phyloP scores from a whole-genome alignment of 1,140 invertebrate genomes.

The Atta cephalotes region DNA sequence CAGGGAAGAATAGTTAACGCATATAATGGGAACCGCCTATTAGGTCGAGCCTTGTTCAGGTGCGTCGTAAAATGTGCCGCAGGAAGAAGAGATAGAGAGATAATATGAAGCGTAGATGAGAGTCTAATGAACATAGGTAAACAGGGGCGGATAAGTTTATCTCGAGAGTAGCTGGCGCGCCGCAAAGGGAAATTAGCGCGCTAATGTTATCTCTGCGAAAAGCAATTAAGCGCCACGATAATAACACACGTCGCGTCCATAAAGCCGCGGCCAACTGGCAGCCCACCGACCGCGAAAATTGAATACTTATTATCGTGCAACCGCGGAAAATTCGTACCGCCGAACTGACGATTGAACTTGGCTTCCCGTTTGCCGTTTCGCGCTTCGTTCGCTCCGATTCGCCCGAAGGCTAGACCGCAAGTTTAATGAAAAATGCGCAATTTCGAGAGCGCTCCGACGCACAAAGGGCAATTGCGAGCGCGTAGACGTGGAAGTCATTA shows the following conservation, averaged over 20 bases:
- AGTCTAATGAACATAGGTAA: slow-evolving; percentile 52
- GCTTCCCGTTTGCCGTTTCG: neutral
- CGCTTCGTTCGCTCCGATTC: neutral
- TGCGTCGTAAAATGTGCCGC: neutral
- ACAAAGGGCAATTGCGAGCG: slow-evolving; percentile 39
- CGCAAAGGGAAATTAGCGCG: slow-evolving; percentile 52
- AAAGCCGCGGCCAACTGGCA: slow-evolving; percentile 7
- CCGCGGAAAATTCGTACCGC: slow-evolving; percentile 36
- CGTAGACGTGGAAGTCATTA: slow-evolving; percentile 44
- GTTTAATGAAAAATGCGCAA: slow-evolving; percentile 53
- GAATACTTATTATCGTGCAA: slow-evolving; percentile 53
- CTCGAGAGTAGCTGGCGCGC: slow-evolving; percentile 30
- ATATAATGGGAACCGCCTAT: slow-evolving; percentile 30
- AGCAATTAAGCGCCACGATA: slow-evolving; percentile 52
- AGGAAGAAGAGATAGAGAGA: slow-evolving; percentile 19
- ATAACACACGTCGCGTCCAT: slow-evolving; percentile 47
- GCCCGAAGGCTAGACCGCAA: neutral
- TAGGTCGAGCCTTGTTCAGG: slow-evolving; percentile 26
- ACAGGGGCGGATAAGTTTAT: slow-evolving; percentile 44
- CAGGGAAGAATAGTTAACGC: slow-evolving; percentile 33
- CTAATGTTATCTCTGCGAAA: slow-evolving; percentile 55
- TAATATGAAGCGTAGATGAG: slow-evolving; percentile 60
- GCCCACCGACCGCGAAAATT: slow-evolving; percentile 34
- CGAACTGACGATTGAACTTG: slow-evolving; percentile 16
- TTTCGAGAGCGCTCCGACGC: slow-evolving; percentile 23